phyloP scores from a whole-genome alignment of 2,888 invertebrate genomes.

The Thysanoteuthis rhombus region DNA sequence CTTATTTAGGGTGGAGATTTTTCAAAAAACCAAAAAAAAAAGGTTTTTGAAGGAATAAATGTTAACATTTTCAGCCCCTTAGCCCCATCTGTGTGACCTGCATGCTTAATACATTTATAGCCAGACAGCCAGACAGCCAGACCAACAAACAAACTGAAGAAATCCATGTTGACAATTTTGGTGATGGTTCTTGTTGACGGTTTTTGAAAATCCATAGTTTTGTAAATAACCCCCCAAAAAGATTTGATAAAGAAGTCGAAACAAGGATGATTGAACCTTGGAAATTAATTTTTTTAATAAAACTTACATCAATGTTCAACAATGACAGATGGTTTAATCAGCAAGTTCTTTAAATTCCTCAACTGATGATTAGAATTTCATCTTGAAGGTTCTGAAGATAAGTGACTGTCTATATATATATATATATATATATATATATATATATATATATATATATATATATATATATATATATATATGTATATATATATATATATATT shows the following conservation, averaged over 20 bases:
- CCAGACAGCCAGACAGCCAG: too few species aligned
- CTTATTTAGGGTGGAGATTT: too few species aligned
- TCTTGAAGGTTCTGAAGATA: neutral
- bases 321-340: neutral
- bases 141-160: too few species aligned
- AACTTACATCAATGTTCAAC: neutral
- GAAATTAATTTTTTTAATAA: neutral
- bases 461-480: too few species aligned
- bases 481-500: too few species aligned
- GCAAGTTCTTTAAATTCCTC: neutral
- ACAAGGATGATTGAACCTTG: neutral
- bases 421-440: neutral
- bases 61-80: too few species aligned
- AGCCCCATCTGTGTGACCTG: too few species aligned
- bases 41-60: too few species aligned
- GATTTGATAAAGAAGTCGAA: neutral
- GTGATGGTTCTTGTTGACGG: too few species aligned
- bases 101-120: too few species aligned
- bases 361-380: neutral
- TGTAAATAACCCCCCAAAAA: neutral
- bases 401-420: neutral
- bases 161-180: too few species aligned
- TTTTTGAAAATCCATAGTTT: neutral
- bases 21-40: neutral
- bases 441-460: too few species aligned